Evolutionary conservation across 2,888 invertebrate species (phyloP).

Genomic region (Oscheius sp.): DNA sequence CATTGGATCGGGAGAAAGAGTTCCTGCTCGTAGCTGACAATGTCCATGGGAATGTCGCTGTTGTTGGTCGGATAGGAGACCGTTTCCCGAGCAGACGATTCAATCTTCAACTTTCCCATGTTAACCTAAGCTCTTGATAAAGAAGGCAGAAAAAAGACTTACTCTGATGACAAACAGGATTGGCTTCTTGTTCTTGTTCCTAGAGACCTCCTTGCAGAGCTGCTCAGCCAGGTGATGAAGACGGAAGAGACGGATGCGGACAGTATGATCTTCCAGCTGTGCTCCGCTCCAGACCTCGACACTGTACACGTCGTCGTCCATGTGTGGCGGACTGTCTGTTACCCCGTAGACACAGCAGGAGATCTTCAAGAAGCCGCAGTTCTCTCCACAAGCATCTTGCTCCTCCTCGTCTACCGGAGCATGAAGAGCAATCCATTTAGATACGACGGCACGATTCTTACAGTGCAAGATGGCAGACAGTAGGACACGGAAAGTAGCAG

Average conservation of each 20-base stretch:
- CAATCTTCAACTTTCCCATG: conserved; percentile 48
- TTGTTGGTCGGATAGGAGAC: not conserved
- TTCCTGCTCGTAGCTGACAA: conserved; percentile 57
- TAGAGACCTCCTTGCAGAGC: conserved; percentile 38
- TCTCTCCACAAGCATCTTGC: conserved; percentile 52
- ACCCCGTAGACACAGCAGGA: conserved; percentile 47
- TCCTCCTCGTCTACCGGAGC: conserved; percentile 48
- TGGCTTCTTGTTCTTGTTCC: conserved; percentile 42
- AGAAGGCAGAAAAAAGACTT: not conserved
- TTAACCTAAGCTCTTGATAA: conserved; percentile 29
- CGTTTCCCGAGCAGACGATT: conserved; percentile 45
- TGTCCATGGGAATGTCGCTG: conserved; percentile 29
- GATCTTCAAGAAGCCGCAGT: conserved; percentile 64
- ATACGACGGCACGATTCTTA: conserved; percentile 43
- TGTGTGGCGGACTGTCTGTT: conserved; percentile 55
- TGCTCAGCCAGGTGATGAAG: conserved; percentile 52
- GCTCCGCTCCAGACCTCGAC: conserved; percentile 63
- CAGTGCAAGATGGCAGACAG: conserved; percentile 49
- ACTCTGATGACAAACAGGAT: conserved; percentile 29
- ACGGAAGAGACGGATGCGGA: conserved; percentile 59
- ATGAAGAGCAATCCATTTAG: conserved; percentile 65
- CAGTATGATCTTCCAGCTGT: conserved; percentile 56
- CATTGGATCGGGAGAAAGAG: conserved; percentile 64
- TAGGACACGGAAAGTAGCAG: conserved; percentile 8
- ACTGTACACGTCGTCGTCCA: conserved; percentile 51